Evolutionary conservation across 2,888 invertebrate species (phyloP).

Genomic region (Agrochola litura): DNA sequence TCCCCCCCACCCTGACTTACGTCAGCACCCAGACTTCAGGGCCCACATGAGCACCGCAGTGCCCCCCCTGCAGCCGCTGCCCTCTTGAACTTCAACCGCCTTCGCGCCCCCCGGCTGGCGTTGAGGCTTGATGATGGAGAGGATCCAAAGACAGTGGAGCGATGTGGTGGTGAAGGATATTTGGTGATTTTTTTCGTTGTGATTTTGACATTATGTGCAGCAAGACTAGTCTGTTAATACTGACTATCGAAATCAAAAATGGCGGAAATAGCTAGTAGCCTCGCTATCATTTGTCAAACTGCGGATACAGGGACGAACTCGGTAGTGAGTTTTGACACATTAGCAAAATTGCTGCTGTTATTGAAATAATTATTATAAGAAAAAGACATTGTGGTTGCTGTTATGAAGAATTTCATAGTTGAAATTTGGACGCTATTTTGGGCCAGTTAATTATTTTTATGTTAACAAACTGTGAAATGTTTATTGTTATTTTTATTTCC

Average conservation of each 20-base stretch:
- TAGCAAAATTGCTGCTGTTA: slow-evolving; percentile 26
- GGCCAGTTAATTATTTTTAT: background rate
- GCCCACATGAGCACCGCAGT: slow-evolving; percentile 79
- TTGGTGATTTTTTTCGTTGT: slow-evolving; percentile 29
- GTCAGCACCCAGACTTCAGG: slow-evolving; percentile 84
- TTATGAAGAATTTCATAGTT: slow-evolving; percentile 13
- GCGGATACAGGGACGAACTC: slow-evolving; percentile 22
- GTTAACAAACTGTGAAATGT: background rate
- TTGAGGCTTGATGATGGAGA: slow-evolving; percentile 77
- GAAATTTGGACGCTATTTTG: background rate
- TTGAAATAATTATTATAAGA: background rate
- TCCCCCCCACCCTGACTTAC: slow-evolving; percentile 80
- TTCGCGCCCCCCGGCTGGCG: slow-evolving; percentile 87
- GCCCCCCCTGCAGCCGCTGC: slow-evolving; percentile 84
- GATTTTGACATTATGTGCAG: slow-evolving; percentile 19
- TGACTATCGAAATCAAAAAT: background rate
- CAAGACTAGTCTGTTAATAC: slow-evolving; percentile 1
- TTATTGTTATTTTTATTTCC: slow-evolving; percentile 10
- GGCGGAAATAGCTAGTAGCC: background rate
- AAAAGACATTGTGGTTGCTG: slow-evolving; percentile 1
- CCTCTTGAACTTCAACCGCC: slow-evolving; percentile 88
- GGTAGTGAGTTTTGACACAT: slow-evolving; percentile 11
- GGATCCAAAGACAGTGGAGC: slow-evolving; percentile 53
- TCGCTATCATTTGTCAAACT: slow-evolving; percentile 4
- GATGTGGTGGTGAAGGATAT: slow-evolving; percentile 45